Evolutionary conservation across 2,888 invertebrate species (phyloP), one percentile per base, ranked within the genome.

Genomic region (Cephalotes varians): DNA sequence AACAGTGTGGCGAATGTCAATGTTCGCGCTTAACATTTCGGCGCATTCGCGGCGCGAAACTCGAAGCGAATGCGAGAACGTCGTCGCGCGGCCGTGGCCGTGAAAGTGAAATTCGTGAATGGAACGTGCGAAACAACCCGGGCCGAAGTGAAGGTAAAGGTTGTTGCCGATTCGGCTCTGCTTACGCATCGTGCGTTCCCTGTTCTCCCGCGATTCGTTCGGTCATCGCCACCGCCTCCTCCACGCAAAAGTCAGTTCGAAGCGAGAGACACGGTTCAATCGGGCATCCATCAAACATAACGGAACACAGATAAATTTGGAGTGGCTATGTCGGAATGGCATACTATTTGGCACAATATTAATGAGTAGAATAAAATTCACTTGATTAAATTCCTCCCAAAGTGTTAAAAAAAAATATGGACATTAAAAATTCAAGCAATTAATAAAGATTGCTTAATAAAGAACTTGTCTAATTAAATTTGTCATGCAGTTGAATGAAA

Each of bases 61-160:
- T 47, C 69, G 72, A 31, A 85, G 87, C 87, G 88, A 85, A 85
- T 86, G 87, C 87, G 86, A 87, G 85, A 88, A 83, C 86, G 81
- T 81, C 86, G 82, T 87, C 91, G 86, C 92, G 81, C 88, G 92
- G 85, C 93, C 92, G 85, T 92, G 93, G 90, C 93, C 93, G 92
- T 93, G 93, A 93, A 93, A 93, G 93, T 93, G 91, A 93, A 93
- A 93, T 93, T 90, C 90, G 90, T 90, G 90, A 90, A 90, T 90
- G 90, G 86, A 88, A 88, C 86, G 86, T 84, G 87, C 83, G 88
- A 87, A 90, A 87, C 85, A 88, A 86, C 83, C 77, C 87, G 88
- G 73, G 47, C 49, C 81, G 74, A 81, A 87, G 89, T 85, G 90
- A 90, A 90, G 89, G 89, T 89, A 89, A 90, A 90, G 90, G 90